Evolutionary conservation across 2,888 invertebrate species (phyloP).

Genomic region (Phorcus lineatus): DNA sequence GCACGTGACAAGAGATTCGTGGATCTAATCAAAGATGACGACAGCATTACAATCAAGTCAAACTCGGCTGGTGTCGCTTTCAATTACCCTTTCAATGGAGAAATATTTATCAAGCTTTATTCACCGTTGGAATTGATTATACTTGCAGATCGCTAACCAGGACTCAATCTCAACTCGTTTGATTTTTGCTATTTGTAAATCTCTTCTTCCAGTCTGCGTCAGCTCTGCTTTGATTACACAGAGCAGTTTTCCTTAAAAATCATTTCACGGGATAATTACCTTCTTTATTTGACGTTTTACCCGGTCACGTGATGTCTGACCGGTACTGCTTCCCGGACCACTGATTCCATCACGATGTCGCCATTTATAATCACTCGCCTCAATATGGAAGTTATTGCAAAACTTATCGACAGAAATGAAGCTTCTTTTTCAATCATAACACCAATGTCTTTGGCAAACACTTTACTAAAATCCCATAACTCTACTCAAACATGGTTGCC

Average conservation of each 20-base stretch:
- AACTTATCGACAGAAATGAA: neutral
- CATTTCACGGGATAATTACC: neutral
- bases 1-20: conserved; percentile 1
- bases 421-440: conserved; percentile 8
- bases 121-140: neutral
- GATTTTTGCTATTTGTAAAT: neutral
- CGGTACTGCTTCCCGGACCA: neutral
- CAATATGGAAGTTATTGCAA: neutral
- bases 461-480: neutral
- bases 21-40: neutral
- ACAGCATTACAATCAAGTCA: neutral
- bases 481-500: neutral
- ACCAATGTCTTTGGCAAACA: neutral
- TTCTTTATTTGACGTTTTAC: neutral
- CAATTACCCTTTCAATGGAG: neutral
- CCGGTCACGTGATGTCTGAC: neutral
- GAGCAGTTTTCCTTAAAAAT: neutral
- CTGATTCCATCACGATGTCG: neutral
- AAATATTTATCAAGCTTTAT: conserved; percentile 8
- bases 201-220: too few species aligned
- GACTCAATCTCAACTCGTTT: neutral
- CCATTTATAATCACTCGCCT: neutral
- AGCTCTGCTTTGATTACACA: too few species aligned
- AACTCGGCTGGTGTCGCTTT: neutral
- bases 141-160: neutral